Conservation (phyloP, 2,888 invertebrate genomes). For the Catotricha subobsoleta region DNA sequence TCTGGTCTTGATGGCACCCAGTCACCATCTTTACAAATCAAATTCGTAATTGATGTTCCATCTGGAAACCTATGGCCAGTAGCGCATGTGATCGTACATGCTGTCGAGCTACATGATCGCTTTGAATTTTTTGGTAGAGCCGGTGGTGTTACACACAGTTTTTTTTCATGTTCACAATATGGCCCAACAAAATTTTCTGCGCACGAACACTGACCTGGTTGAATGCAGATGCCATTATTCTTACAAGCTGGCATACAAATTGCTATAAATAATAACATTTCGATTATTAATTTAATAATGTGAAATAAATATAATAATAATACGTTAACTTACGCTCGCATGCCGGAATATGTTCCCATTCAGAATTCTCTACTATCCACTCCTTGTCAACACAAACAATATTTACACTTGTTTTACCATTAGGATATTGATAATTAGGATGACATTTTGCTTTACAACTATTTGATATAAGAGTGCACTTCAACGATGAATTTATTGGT, state of each 20-base stretch:
- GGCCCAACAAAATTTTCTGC: conserved; percentile 51
- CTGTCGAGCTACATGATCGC: conserved; percentile 39
- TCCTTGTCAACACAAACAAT: conserved; percentile 32
- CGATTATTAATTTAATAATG: neutral
- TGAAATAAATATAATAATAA: no score
- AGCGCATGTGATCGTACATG: conserved; percentile 47
- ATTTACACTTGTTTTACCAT: conserved; percentile 30
- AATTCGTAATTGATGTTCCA: conserved; percentile 45
- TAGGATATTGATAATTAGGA: conserved; percentile 34
- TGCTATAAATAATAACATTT: conserved; percentile 31
- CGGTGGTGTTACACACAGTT: conserved; percentile 48
- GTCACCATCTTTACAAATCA: conserved; percentile 47
- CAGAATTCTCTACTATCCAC: conserved; percentile 32
- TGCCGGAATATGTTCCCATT: conserved; percentile 34
- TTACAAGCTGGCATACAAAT: conserved; percentile 55
- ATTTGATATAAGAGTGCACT: conserved; percentile 23
- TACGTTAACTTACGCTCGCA: conserved; percentile 38
- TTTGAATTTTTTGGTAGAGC: conserved; percentile 45
- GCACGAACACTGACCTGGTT: conserved; percentile 58
- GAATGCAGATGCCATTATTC: conserved; percentile 64
- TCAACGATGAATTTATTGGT: conserved; percentile 22
- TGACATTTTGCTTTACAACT: conserved; percentile 35
- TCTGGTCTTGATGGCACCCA: conserved; percentile 51
- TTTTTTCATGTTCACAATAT: conserved; percentile 55
- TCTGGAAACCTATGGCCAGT: conserved; percentile 53